These are phyloP conservation scores for Mallotus villosus DNA, from an alignment of 2,797 vertebrate species.

Conservation along the genomic window DNA sequence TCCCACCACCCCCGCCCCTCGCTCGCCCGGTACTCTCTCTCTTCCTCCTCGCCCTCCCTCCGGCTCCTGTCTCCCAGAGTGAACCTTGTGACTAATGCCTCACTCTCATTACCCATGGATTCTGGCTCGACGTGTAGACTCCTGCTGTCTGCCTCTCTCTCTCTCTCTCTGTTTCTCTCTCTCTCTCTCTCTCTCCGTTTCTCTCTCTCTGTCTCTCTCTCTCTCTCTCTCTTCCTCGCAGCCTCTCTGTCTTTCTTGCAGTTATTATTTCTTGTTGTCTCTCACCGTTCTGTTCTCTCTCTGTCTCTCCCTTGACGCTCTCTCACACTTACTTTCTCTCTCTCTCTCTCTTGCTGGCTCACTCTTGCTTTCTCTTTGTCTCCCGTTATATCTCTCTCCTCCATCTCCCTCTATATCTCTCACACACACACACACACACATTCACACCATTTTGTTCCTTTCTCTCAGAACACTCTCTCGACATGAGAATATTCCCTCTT, in stretches of 20 bases:
- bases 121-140: conserved; percentile 22
- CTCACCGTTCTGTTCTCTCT: no score
- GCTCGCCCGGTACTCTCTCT: background rate
- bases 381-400: background rate
- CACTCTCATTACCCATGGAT: conserved; percentile 46
- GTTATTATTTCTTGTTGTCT: no score
- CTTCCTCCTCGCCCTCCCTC: conserved; percentile 28
- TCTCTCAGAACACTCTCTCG: background rate
- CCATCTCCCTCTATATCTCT: background rate
- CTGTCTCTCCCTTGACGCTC: background rate
- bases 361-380: background rate
- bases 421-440: conserved; percentile 3
- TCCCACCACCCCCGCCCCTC: background rate
- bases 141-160: conserved; percentile 30
- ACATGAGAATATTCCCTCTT: background rate
- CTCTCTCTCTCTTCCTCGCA: no score
- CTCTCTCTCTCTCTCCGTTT: conserved; percentile 26
- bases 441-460: background rate
- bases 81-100: conserved; percentile 47
- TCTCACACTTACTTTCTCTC: background rate
- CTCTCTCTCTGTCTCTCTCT: background rate
- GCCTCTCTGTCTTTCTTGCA: no score
- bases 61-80: background rate
- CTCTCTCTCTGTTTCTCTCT: conserved; percentile 22
- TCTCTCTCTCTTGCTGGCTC: background rate